phyloP scores from a whole-genome alignment of 2,888 invertebrate genomes.

The Athalia cordata region DNA sequence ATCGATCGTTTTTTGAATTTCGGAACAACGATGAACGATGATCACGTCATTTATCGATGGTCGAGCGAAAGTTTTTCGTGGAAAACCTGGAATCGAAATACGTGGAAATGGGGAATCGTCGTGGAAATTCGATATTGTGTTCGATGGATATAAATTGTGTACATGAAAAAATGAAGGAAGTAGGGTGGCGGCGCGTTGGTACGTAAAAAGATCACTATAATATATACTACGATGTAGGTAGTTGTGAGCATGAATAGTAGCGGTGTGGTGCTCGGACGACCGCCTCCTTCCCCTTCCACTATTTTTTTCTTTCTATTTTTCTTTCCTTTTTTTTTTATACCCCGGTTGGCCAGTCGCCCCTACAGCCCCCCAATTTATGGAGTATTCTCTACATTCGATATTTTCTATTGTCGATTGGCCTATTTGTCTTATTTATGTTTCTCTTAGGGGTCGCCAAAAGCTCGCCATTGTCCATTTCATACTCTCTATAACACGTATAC shows the following conservation, averaged over 20 bases:
- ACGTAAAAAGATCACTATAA: constrained; percentile 71
- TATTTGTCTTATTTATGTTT: constrained; percentile 74
- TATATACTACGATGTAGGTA: not conserved
- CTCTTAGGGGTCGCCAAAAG: constrained; percentile 59
- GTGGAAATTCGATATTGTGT: not conserved
- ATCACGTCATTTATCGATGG: not conserved
- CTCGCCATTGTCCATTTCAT: constrained; percentile 40
- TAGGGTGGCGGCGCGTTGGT: constrained; percentile 61
- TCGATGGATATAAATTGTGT: constrained; percentile 15
- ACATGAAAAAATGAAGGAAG: constrained; percentile 61
- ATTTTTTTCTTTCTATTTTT: constrained; percentile 31
- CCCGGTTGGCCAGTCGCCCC: constrained; percentile 49
- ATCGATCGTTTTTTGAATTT: too few species aligned
- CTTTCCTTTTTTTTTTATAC: constrained; percentile 47
- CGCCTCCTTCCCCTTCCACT: constrained; percentile 22
- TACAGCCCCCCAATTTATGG: constrained; percentile 68
- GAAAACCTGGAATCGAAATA: too few species aligned
- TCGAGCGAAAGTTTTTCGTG: not conserved
- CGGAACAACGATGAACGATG: too few species aligned
- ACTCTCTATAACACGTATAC: constrained; percentile 49
- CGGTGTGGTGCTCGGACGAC: not conserved
- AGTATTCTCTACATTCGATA: constrained; percentile 72
- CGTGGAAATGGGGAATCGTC: not conserved
- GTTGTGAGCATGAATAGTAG: not conserved
- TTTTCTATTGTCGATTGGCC: constrained; percentile 73